phyloP scores from a whole-genome alignment of 2,113 vertebrate species.

The Podarcis muralis region DNA sequence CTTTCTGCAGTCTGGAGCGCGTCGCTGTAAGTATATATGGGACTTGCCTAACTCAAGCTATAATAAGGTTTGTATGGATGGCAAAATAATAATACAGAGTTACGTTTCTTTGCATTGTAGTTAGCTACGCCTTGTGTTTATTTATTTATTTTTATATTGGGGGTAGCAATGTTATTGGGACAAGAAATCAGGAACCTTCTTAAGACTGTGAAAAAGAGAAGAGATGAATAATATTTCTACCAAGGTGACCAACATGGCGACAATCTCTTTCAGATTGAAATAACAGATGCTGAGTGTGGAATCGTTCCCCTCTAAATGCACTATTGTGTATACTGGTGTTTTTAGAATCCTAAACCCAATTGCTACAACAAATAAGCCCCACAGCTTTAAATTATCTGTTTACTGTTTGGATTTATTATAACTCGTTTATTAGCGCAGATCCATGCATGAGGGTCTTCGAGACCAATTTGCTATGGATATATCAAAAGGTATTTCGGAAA shows the following conservation, averaged over 20 bases:
- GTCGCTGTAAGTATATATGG: not conserved
- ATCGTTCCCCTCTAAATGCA: not conserved
- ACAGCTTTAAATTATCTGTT: too few species aligned
- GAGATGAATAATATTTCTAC: constrained; percentile 74
- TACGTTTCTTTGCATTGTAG: not conserved
- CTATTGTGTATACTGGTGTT: not conserved
- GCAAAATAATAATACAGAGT: not conserved
- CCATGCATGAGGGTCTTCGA: not conserved
- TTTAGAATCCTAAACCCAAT: not conserved
- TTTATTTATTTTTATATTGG: not conserved
- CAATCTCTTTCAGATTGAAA: constrained; percentile 55
- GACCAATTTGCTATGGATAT: constrained; percentile 30
- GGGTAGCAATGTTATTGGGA: not conserved
- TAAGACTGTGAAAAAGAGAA: constrained; percentile 54
- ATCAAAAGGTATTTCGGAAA: constrained; percentile 8
- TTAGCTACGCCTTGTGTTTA: not conserved
- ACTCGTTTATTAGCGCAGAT: constrained; percentile 28
- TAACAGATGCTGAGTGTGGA: not conserved
- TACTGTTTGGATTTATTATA: constrained; percentile 39
- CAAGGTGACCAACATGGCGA: constrained; percentile 77
- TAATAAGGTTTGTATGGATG: not conserved
- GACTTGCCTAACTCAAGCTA: not conserved
- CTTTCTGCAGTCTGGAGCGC: not conserved
- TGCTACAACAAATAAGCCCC: too few species aligned
- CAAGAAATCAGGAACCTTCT: constrained; percentile 52